Base-by-base conservation (phyloP, 2,888 invertebrate genomes). In the Eupithecia tripunctaria region DNA sequence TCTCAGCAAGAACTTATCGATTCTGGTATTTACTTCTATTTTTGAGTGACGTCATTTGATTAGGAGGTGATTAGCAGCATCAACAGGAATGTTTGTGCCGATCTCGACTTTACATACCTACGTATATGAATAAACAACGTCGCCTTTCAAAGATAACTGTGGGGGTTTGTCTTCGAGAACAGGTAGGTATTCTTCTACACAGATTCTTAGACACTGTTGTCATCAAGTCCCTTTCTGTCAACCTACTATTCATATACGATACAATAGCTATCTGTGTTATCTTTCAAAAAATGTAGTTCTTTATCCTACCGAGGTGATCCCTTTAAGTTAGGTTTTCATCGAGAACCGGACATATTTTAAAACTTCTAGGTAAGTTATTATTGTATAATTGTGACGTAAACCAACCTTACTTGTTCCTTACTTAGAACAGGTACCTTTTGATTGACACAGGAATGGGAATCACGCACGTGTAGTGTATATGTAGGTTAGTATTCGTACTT, bases 11-110 rank as follows among this genome's bases (percentile, higher is more conserved):
- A 12, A 0, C 27, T 0, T 27, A 59, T 59, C 10, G 51, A 43
- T 43, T 10, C 21, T 15, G 15, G 47, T 66, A 65, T 4, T 56
- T n/a, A 7, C n/a, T n/a, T n/a, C n/a, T n/a, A n/a, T n/a, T 38
- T 15, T 18, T 38, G 43, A 36, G 70, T 76, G 74, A 74, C 76
- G 75, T 78, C 73, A 73, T 60, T 47, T 63, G 56, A 68, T 74
- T n/a, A n/a, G n/a, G n/a, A n/a, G n/a, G n/a, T n/a, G n/a, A n/a
- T n/a, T 67, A 75, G 68, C 38, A 64, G 64, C 41, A 73, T 56
- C 67, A 21, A 60, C 51, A 63, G 32, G 68, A 69, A 77, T 75
- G 72, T 65, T 65, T 72, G 73, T 73, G 73, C 60, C 59, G 72
- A 67, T 72, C 67, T 71, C 60, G 41, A 62, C 43, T 36, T 73